Percentiles rank a stretch among this genome's conserved stretches.
Conservation (phyloP, 2,888 invertebrate species). For the Lasioglossum lativentre region DNA sequence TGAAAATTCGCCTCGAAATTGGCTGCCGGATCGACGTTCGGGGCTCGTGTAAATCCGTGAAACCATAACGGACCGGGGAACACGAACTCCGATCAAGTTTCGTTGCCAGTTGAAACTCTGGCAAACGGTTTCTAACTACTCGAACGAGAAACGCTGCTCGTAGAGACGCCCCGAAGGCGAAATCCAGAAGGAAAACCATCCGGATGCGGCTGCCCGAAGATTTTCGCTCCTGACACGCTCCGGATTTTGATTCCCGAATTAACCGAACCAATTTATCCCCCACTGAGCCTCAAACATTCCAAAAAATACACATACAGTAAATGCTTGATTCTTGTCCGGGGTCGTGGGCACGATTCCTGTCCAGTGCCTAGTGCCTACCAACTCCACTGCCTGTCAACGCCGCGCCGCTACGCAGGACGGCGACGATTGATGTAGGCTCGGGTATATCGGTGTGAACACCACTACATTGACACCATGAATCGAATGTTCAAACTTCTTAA, state of each 20-base stretch:
- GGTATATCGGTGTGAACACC: no score
- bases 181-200: constrained; percentile 20
- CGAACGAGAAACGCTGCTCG: constrained; percentile 46
- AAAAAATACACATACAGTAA: no score
- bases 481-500: no score
- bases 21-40: constrained; percentile 33
- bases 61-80: constrained; percentile 58
- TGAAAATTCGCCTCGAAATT: constrained; percentile 34
- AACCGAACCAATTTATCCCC: no score
- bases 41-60: constrained; percentile 56
- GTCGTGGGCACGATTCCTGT: no score
- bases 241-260: constrained; percentile 12
- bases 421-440: no score
- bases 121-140: constrained; percentile 61
- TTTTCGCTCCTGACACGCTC: not conserved
- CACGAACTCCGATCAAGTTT: constrained; percentile 53
- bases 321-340: no score
- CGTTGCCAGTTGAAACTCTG: constrained; percentile 57
- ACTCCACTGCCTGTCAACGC: no score
- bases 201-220: not conserved
- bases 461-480: no score
- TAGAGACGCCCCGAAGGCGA: constrained; percentile 21
- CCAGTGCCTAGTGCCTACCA: no score
- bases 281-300: no score
- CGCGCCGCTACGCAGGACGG: no score